Conservation (phyloP, 2,888 invertebrate species). For the Hetaerina titia region DNA sequence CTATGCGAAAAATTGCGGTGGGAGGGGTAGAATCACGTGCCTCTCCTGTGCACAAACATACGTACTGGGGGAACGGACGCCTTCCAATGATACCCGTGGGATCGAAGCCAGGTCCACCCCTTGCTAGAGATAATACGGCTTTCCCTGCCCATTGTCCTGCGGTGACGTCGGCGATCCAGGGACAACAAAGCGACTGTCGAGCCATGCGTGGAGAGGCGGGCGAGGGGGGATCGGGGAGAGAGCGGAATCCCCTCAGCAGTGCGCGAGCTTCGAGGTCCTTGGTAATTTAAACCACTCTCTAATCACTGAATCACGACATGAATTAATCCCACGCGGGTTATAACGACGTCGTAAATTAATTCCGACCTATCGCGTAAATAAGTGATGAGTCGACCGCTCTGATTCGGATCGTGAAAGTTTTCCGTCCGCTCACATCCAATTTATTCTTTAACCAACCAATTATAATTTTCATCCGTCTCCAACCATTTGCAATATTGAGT, state of each 20-base stretch:
- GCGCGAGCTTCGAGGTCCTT: not conserved
- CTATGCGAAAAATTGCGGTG: not conserved
- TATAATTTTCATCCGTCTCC: not conserved
- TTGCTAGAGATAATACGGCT: not conserved
- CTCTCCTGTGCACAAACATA: not conserved
- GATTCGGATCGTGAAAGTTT: not conserved
- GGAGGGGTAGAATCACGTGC: not conserved
- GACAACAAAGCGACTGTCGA: not conserved
- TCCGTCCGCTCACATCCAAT: not conserved
- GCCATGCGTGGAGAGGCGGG: not conserved
- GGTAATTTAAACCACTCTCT: not conserved
- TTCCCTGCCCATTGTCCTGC: not conserved
- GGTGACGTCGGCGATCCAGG: not conserved
- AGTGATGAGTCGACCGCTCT: not conserved
- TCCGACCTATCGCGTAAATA: not conserved
- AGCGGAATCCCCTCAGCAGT: not conserved
- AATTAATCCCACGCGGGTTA: not conserved
- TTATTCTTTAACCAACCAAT: not conserved
- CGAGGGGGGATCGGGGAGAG: not conserved
- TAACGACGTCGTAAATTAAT: constrained; percentile 45
- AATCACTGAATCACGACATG: constrained; percentile 29
- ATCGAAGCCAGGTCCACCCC: not conserved
- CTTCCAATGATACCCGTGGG: not conserved
- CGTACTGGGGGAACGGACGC: not conserved
- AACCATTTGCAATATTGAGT: no score